A percentile compares a stretch with the other conserved stretches of the same genome.
phyloP scores from a whole-genome alignment of 2,797 vertebrate genomes.

The Macrochelys suwanniensis region DNA sequence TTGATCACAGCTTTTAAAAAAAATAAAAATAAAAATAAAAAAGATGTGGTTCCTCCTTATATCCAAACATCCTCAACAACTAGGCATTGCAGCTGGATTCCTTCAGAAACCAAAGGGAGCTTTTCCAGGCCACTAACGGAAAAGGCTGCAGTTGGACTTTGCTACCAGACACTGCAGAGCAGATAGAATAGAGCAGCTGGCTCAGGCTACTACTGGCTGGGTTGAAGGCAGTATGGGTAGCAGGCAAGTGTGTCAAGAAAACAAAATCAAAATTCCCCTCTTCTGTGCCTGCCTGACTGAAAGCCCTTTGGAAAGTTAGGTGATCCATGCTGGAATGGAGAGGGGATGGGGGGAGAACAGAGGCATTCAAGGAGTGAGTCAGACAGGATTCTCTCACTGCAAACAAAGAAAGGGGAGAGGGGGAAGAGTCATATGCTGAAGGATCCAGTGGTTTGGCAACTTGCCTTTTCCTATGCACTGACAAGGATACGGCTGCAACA shows the following conservation, averaged over 20 bases:
- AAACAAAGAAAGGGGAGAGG: not conserved
- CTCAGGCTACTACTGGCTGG: not conserved
- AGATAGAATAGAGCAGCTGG: not conserved
- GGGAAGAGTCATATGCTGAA: not conserved
- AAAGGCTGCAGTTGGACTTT: not conserved
- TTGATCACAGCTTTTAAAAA: not conserved
- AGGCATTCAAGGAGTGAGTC: not conserved
- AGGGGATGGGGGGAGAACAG: not conserved
- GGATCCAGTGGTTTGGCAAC: not conserved
- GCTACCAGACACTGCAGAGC: not conserved
- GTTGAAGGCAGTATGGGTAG: not conserved
- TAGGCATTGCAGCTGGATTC: not conserved
- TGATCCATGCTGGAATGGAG: not conserved
- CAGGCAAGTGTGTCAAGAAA: not conserved
- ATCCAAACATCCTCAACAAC: not conserved
- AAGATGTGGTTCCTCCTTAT: not conserved
- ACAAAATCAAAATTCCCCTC: not conserved
- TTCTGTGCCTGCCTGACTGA: accelerated
- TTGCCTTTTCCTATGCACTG: not conserved
- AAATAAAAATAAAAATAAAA: not conserved
- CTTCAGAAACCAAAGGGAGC: not conserved
- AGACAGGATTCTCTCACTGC: not conserved
- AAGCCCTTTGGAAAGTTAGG: not conserved
- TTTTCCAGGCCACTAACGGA: accelerated
- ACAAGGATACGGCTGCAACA: not conserved